phyloP scores from a whole-genome alignment of 2,113 vertebrate genomes.

The Spea bombifrons region DNA sequence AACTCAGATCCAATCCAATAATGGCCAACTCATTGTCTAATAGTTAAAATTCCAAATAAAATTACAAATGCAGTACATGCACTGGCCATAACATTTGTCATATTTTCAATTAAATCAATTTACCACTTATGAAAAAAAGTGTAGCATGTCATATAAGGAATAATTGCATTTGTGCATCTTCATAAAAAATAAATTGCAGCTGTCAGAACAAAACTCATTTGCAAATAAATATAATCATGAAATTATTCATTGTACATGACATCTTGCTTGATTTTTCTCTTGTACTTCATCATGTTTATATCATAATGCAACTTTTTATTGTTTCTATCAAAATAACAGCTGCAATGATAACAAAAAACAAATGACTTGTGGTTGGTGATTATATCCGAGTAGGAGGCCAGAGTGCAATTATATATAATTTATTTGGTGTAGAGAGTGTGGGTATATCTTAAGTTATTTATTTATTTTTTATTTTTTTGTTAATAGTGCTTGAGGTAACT shows the following conservation, averaged over 20 bases:
- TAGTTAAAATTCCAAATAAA: constrained; percentile 1
- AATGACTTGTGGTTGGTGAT: constrained; percentile 18
- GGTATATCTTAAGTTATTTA: neutral
- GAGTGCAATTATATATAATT: constrained; percentile 13
- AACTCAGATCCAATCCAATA: constrained; percentile 7
- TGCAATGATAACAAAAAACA: constrained; percentile 35
- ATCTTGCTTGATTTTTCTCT: constrained; percentile 21
- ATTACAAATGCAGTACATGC: neutral
- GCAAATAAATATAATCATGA: constrained; percentile 34
- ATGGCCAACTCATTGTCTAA: constrained; percentile 9
- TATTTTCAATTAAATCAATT: constrained; percentile 29
- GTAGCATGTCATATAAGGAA: constrained; percentile 13
- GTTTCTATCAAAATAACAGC: constrained; percentile 39
- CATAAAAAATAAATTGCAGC: constrained; percentile 31
- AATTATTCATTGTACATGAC: constrained; percentile 32
- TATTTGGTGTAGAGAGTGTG: neutral
- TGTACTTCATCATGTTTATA: constrained; percentile 19
- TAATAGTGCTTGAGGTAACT: neutral
- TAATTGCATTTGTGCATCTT: constrained; percentile 26
- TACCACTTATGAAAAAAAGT: constrained; percentile 10
- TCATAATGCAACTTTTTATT: constrained; percentile 39
- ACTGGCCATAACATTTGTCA: constrained; percentile 34
- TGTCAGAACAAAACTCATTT: constrained; percentile 32
- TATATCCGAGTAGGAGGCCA: constrained; percentile 13
- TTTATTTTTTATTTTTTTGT: neutral